Evolutionary conservation across 2,113 vertebrate species (phyloP).

Genomic region (Jaculus jaculus): DNA sequence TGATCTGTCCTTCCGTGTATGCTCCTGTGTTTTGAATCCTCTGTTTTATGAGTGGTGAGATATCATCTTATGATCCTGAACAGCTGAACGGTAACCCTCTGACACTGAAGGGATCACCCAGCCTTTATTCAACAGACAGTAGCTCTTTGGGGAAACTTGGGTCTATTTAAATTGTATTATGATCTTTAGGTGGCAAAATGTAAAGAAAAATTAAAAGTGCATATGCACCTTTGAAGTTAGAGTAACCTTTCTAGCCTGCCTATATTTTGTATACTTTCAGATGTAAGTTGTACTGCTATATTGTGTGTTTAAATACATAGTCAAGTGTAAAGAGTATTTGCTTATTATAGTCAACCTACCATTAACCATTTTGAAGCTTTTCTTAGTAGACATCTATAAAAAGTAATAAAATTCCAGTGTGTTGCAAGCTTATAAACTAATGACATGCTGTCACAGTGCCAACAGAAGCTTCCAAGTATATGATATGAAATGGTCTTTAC

Average conservation of each 20-base stretch:
- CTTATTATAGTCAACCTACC: background rate
- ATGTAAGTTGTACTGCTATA: slow-evolving; percentile 43
- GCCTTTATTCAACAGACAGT: slow-evolving; percentile 87
- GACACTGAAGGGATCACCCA: slow-evolving; percentile 89
- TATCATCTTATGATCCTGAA: slow-evolving; percentile 89
- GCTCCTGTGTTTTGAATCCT: slow-evolving; percentile 81
- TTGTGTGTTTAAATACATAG: slow-evolving; percentile 11
- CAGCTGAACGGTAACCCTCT: slow-evolving; percentile 94
- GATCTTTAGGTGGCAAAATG: slow-evolving; percentile 67
- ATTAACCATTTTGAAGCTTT: slow-evolving; percentile 36
- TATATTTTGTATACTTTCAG: slow-evolving; percentile 44
- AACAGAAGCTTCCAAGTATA: slow-evolving; percentile 49
- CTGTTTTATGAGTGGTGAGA: slow-evolving; percentile 85
- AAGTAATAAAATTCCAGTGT: slow-evolving; percentile 8
- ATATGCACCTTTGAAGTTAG: slow-evolving; percentile 51
- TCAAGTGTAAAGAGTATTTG: slow-evolving; percentile 36
- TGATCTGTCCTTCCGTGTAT: slow-evolving; percentile 79
- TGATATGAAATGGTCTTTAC: background rate
- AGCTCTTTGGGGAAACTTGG: slow-evolving; percentile 84
- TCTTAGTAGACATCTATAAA: slow-evolving; percentile 53
- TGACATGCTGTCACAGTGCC: slow-evolving; percentile 40
- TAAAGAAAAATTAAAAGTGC: slow-evolving; percentile 52
- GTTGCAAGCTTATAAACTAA: slow-evolving; percentile 1
- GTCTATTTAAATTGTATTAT: slow-evolving; percentile 81
- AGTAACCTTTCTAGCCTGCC: slow-evolving; percentile 45